Conservation (phyloP, 2,797 vertebrate species). For the Monodelphis domestica region DNA sequence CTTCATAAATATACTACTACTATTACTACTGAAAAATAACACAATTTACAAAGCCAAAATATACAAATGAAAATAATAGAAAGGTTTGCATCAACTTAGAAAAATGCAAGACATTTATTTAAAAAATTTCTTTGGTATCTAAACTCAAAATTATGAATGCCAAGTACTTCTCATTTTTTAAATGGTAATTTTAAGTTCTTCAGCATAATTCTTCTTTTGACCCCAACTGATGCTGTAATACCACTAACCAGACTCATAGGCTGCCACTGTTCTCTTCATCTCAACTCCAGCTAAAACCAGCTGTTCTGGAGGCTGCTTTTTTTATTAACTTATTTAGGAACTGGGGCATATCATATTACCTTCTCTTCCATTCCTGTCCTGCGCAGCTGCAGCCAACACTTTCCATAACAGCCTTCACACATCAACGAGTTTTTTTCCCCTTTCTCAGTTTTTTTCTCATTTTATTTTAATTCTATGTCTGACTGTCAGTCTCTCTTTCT, state of each 20-base stretch:
- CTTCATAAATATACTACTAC: not conserved
- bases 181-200: conserved; percentile 63
- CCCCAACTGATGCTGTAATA: conserved; percentile 72
- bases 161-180: conserved; percentile 58
- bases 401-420: conserved; percentile 79
- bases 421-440: conserved; percentile 67
- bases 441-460: conserved; percentile 35
- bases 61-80: not conserved
- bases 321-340: conserved; percentile 83
- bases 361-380: conserved; percentile 71
- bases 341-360: conserved; percentile 81
- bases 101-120: conserved; percentile 52
- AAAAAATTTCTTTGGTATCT: conserved; percentile 62
- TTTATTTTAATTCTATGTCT: not conserved
- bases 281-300: conserved; percentile 84
- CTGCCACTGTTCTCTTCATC: conserved; percentile 76
- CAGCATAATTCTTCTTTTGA: conserved; percentile 73
- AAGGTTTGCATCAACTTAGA: conserved; percentile 41
- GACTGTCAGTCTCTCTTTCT: too few species aligned
- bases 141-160: conserved; percentile 59
- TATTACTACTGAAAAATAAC: not conserved
- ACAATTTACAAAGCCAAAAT: not conserved
- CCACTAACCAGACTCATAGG: conserved; percentile 70
- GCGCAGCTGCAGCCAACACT: conserved; percentile 82
- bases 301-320: conserved; percentile 83